Evolutionary conservation across 2,888 invertebrate species (phyloP), one percentile per base, ranked within the genome.

Genomic region (Heliconius ethilla): DNA sequence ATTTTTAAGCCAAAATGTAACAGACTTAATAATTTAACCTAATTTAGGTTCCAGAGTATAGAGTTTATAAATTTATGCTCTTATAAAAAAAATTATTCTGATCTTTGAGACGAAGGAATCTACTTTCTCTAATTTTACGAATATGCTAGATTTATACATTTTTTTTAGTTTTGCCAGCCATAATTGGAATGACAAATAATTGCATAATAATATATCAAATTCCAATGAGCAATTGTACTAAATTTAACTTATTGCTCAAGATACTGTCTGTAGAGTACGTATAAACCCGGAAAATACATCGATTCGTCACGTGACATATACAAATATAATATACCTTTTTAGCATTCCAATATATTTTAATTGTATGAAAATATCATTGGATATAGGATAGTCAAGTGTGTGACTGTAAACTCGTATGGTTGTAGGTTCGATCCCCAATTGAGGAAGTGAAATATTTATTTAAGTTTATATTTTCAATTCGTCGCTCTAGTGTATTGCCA

Each of bases 221-320:
- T 27, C 40, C 25, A 69, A 69, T 69, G 40, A 69, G 40, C 18
- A 45, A 55, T n/a, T 70, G 29, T 13, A n/a, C 70, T 55, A 29
- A 59, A 63, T 70, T 63, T 45, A 73, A 25, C 33, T 25, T n/a
- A 69, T 59, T 78, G 59, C 18, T 63, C 33, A 40, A 51, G 27
- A 37, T n/a, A 75, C 37, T 74, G 62, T 40, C 40, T 25, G 11
- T 40, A 67, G 15, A 51, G 29, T 62, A 62, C 63, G 63, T 9
- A 10, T 25, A 25, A 73, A 73, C 74, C 63, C 74, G 74, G 74
- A 74, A 74, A 74, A 74, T 65, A 74, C 74, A 74, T 18, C 6
- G 62, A 62, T 74, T 74, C 40, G 62, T 63, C 74, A 45, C 27
- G 62, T 73, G 59, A 73, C 63, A 62, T 73, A 11, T 25, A 6